phyloP scores from a whole-genome alignment of 2,113 vertebrate genomes.

The Ornithorhynchus anatinus region DNA sequence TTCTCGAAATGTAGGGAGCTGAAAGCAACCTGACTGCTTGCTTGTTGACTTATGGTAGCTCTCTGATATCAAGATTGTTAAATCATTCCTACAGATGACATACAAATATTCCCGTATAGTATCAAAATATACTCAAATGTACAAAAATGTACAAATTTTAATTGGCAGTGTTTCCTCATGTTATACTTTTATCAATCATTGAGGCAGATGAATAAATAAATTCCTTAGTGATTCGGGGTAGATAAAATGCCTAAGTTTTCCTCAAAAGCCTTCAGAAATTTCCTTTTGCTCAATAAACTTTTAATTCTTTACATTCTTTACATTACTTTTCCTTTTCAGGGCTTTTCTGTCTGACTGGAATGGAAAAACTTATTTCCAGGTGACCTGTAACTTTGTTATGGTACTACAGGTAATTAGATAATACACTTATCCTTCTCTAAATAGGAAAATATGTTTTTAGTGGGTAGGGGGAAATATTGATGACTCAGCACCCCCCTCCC shows the following conservation, averaged over 20 bases:
- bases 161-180: neutral
- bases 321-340: conserved; percentile 3
- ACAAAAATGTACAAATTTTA: neutral
- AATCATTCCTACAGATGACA: neutral
- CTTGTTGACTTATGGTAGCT: too few relatives aligned
- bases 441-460: conserved; percentile 41
- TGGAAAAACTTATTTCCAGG: conserved; percentile 24
- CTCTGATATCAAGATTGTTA: too few relatives aligned
- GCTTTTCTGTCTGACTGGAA: conserved; percentile 1
- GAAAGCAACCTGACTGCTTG: too few relatives aligned
- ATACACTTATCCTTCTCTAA: conserved; percentile 44
- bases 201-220: neutral
- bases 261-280: neutral
- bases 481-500: conserved; percentile 52
- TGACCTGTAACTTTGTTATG: conserved; percentile 48
- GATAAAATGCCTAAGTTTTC: neutral
- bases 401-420: conserved; percentile 55
- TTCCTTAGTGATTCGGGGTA: neutral
- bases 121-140: neutral
- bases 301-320: neutral
- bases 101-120: neutral
- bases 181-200: neutral
- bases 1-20: too few relatives aligned
- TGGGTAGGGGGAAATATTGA: conserved; percentile 22
- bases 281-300: neutral